These are phyloP conservation scores for Myotis lucifugus DNA, from an alignment of 2,113 vertebrate species.

Conservation along the genomic window DNA sequence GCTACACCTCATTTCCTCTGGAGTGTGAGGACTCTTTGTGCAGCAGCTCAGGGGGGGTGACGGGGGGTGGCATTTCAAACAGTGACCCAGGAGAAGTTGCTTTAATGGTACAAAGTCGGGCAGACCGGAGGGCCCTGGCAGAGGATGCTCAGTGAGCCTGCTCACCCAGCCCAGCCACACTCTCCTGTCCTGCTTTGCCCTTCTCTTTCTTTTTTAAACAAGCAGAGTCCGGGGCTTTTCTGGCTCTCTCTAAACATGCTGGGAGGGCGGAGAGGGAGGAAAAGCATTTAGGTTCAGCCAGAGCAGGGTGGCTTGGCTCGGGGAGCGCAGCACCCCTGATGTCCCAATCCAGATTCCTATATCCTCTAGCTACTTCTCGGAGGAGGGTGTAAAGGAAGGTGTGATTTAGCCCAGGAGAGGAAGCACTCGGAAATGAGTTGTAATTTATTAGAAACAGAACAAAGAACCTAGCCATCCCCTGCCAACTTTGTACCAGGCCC, in stretches of 20 bases:
- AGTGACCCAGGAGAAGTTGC: not conserved
- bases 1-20: conserved; percentile 10
- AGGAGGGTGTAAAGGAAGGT: not conserved
- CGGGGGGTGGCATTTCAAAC: not conserved
- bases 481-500: not conserved
- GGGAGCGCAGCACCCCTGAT: not conserved
- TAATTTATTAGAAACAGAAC: conserved; percentile 52
- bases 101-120: not conserved
- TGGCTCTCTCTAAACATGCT: not conserved
- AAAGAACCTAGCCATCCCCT: not conserved
- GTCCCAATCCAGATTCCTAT: not conserved
- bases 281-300: not conserved
- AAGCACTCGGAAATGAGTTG: conserved; percentile 12
- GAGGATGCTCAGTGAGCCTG: not conserved
- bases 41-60: conserved; percentile 2
- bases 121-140: not conserved
- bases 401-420: not conserved
- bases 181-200: not conserved
- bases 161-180: not conserved
- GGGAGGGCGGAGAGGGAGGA: not conserved
- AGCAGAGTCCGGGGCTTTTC: not conserved
- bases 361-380: not conserved
- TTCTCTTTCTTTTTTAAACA: not conserved
- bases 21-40: conserved; percentile 44
- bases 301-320: not conserved